A percentile compares a stretch with the other conserved stretches of the same genome.
Conservation (phyloP, 2,888 invertebrate genomes). For the Sarcophaga caerulescens region DNA sequence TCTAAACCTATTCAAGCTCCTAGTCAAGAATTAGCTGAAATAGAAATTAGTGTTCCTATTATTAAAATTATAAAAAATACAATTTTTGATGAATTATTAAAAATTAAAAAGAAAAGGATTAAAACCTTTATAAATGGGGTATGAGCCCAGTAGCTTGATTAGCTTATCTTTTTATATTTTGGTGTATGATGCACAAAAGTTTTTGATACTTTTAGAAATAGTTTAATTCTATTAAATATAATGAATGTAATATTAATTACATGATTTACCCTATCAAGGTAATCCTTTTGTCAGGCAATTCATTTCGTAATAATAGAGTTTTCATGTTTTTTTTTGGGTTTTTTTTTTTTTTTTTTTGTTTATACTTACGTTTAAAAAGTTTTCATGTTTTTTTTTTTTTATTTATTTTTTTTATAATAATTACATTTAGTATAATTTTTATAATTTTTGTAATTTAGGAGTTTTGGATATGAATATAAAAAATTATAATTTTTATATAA, state of each 20-base stretch:
- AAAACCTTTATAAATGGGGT: constrained; percentile 81
- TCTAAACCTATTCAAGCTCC: constrained; percentile 84
- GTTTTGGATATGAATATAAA: too few species aligned
- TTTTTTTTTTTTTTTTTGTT: constrained; percentile 43
- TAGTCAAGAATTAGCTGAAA: constrained; percentile 81
- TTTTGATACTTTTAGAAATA: constrained; percentile 84
- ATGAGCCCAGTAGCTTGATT: constrained; percentile 82
- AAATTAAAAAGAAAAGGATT: constrained; percentile 83
- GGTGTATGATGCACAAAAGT: constrained; percentile 84
- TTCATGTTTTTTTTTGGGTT: constrained; percentile 61
- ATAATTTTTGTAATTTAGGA: too few species aligned
- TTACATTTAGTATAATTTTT: background rate
- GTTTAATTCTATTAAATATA: constrained; percentile 85
- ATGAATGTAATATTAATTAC: constrained; percentile 75
- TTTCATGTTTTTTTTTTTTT: background rate
- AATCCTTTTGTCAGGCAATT: constrained; percentile 82
- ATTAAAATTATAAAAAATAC: constrained; percentile 83
- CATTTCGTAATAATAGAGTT: constrained; percentile 59
- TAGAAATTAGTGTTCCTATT: constrained; percentile 82
- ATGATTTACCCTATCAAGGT: constrained; percentile 85
- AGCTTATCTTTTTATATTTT: constrained; percentile 84
- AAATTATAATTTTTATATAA: too few species aligned
- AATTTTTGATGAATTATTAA: constrained; percentile 81
- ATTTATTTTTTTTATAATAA: constrained; percentile 11
- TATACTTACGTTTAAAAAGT: constrained; percentile 19